Percentiles rank a stretch among this genome's conserved stretches.
Conservation (phyloP, 1,140 invertebrate species). For the Cyclargus thomasi region DNA sequence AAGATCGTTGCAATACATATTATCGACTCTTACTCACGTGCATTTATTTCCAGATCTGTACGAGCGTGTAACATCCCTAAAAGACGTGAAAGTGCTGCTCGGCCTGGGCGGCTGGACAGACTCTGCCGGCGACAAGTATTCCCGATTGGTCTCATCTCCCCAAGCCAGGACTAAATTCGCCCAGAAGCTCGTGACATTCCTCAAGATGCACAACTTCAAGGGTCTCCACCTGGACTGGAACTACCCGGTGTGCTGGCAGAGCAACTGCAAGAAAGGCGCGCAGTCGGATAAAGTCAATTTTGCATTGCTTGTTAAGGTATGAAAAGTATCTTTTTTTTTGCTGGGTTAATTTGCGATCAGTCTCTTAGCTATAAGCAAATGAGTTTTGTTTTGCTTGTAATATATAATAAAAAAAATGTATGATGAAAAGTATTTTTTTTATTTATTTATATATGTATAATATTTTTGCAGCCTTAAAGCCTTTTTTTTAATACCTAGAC, state of each 20-base stretch:
- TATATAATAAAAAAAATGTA: too few relatives aligned
- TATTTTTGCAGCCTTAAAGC: too few relatives aligned
- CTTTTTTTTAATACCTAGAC: too few relatives aligned
- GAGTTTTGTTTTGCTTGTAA: too few relatives aligned
- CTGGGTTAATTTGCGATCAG: too few relatives aligned
- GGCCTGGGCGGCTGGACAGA: constrained; percentile 94
- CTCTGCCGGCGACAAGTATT: constrained; percentile 89
- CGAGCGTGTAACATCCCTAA: constrained; percentile 78
- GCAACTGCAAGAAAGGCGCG: constrained; percentile 88
- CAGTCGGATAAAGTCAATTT: constrained; percentile 86
- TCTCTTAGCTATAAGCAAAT: too few relatives aligned
- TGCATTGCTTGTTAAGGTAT: constrained; percentile 82
- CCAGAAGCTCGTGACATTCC: constrained; percentile 79
- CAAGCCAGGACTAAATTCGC: constrained; percentile 82
- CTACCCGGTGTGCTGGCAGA: constrained; percentile 94
- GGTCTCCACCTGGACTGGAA: constrained; percentile 94
- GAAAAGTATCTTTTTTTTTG: too few relatives aligned
- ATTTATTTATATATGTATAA: too few relatives aligned
- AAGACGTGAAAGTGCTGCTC: constrained; percentile 82
- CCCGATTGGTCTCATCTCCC: constrained; percentile 80
- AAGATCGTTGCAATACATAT: too few relatives aligned
- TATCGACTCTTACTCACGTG: too few relatives aligned
- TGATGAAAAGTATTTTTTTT: too few relatives aligned
- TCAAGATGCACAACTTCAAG: constrained; percentile 84
- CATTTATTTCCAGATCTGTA: constrained; percentile 79